Conservation (phyloP, 2,797 vertebrate species). For the Bradypodion ventrale region DNA sequence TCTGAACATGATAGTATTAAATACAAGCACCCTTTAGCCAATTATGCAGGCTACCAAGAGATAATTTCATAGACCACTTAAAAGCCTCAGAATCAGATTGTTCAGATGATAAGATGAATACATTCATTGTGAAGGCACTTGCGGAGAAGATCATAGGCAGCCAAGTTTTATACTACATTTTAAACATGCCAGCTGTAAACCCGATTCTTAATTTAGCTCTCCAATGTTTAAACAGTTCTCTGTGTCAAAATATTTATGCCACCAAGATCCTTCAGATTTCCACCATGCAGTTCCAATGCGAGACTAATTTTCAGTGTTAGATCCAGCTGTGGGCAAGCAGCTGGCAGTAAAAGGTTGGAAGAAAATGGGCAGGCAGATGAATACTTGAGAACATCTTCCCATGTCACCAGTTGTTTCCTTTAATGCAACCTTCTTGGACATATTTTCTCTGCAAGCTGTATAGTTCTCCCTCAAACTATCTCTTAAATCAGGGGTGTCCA, state of each 20-base stretch:
- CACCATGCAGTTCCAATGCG: neutral
- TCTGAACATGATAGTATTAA: slow-evolving; percentile 69
- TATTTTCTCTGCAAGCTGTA: neutral
- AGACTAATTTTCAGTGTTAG: neutral
- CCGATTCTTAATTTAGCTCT: neutral
- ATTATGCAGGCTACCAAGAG: slow-evolving; percentile 63
- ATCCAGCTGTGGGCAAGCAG: neutral
- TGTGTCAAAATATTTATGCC: slow-evolving; percentile 24
- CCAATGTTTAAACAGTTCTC: slow-evolving; percentile 8
- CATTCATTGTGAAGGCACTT: slow-evolving; percentile 46
- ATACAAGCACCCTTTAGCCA: slow-evolving; percentile 63
- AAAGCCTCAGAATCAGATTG: slow-evolving; percentile 68
- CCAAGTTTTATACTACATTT: slow-evolving; percentile 30
- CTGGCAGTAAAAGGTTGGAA: neutral
- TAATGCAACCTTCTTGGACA: neutral
- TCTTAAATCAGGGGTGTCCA: neutral
- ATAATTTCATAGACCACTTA: slow-evolving; percentile 58
- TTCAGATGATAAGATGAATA: slow-evolving; percentile 56
- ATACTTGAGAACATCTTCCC: neutral
- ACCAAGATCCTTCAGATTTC: neutral
- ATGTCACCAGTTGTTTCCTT: neutral
- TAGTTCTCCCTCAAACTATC: neutral
- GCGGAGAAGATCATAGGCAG: slow-evolving; percentile 39
- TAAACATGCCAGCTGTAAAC: slow-evolving; percentile 30
- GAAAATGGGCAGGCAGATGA: neutral